Conservation (phyloP, 2,888 invertebrate genomes). For the Diaphora mendica region DNA sequence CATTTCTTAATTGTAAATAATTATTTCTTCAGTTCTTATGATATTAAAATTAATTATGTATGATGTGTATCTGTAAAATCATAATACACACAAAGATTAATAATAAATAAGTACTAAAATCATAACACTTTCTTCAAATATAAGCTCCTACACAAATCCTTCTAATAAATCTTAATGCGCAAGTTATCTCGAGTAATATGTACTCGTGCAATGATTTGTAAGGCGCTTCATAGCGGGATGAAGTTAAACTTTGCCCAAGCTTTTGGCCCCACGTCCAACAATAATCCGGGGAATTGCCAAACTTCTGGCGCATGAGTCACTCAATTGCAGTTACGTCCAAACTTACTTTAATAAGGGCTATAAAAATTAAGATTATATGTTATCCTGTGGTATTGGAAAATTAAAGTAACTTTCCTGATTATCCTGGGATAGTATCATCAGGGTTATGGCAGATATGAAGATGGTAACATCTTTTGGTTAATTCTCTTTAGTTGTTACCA, state of each 20-base stretch:
- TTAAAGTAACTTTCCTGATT: conserved; percentile 20
- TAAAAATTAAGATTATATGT: conserved; percentile 50
- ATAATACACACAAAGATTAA: neutral
- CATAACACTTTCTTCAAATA: neutral
- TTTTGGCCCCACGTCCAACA: conserved; percentile 31
- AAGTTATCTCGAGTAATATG: conserved; percentile 36
- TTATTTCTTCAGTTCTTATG: neutral
- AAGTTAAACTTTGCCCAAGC: conserved; percentile 42
- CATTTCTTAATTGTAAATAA: neutral
- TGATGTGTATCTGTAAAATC: no score
- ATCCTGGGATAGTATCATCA: neutral
- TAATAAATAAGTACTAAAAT: neutral
- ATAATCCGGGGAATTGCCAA: conserved; percentile 51
- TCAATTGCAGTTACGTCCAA: conserved; percentile 56
- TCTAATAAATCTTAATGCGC: conserved; percentile 14
- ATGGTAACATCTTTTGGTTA: neutral
- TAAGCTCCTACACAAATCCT: conserved; percentile 8
- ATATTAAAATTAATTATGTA: neutral
- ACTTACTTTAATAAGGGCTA: conserved; percentile 56
- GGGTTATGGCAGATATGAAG: neutral
- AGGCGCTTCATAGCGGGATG: conserved; percentile 18
- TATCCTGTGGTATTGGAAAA: conserved; percentile 26
- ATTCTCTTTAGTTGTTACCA: neutral
- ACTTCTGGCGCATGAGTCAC: conserved; percentile 51
- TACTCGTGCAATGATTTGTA: conserved; percentile 44